These are phyloP conservation scores for Acleris laterana DNA, from an alignment of 2,888 invertebrate species.

Conservation along the genomic window DNA sequence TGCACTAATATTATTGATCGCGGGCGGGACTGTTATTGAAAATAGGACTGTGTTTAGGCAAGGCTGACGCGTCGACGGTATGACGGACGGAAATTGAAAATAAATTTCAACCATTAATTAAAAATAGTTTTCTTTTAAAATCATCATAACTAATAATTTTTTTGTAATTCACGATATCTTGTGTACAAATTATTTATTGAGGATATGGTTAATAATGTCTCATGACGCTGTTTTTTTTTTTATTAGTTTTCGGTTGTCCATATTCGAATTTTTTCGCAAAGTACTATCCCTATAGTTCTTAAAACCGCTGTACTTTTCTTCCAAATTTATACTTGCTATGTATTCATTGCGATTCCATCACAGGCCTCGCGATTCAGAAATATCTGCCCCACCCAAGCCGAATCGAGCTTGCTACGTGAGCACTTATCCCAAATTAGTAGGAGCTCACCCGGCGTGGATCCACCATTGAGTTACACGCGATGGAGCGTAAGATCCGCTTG, in stretches of 20 bases:
- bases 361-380: constrained; percentile 57
- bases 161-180: too few relatives aligned
- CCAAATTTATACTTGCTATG: constrained; percentile 40
- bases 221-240: neutral
- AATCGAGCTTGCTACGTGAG: constrained; percentile 67
- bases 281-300: neutral
- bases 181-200: too few relatives aligned
- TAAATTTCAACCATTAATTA: too few relatives aligned
- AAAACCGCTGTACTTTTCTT: neutral
- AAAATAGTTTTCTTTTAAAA: too few relatives aligned
- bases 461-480: constrained; percentile 58
- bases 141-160: too few relatives aligned
- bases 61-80: neutral
- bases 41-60: neutral
- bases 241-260: neutral
- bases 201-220: too few relatives aligned
- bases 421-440: constrained; percentile 77
- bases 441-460: constrained; percentile 53
- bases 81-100: too few relatives aligned
- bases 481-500: constrained; percentile 64
- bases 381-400: constrained; percentile 57
- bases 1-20: constrained; percentile 74
- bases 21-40: constrained; percentile 36
- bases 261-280: too few relatives aligned
- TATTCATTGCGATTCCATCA: constrained; percentile 57